A percentile compares a stretch with the other conserved stretches of the same genome.
Evolutionary conservation across 2,797 vertebrate species (phyloP).

Genomic region (Siniperca scherzeri): DNA sequence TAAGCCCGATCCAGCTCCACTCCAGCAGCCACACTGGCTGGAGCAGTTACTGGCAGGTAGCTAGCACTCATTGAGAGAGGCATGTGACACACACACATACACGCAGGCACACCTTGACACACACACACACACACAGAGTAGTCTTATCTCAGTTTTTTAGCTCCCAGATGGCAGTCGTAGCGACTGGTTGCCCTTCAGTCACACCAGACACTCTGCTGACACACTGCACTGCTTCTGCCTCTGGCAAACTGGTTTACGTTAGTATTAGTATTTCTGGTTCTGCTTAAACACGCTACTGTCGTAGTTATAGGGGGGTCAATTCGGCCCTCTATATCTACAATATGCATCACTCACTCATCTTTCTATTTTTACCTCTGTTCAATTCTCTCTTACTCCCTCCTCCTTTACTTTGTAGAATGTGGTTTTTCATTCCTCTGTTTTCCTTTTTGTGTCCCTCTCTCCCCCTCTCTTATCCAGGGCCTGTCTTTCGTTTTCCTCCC

Average conservation of each 20-base stretch:
- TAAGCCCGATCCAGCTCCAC: slow-evolving; percentile 14
- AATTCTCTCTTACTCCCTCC: neutral
- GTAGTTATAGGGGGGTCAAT: neutral
- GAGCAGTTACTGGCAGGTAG: slow-evolving; percentile 33
- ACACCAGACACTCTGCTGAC: slow-evolving; percentile 30
- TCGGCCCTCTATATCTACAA: too few species aligned
- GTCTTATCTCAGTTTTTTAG: slow-evolving; percentile 22
- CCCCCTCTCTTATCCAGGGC: neutral
- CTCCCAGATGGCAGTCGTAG: slow-evolving; percentile 51
- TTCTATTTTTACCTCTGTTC: neutral
- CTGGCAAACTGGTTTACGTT: neutral
- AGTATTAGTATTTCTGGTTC: too few species aligned
- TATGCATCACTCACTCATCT: neutral
- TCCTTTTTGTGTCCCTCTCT: neutral
- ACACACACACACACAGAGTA: slow-evolving; percentile 1
- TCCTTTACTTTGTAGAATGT: neutral
- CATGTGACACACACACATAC: neutral
- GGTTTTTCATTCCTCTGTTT: neutral
- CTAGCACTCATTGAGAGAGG: slow-evolving; percentile 27
- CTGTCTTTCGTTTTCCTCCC: neutral
- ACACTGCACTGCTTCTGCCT: slow-evolving; percentile 18
- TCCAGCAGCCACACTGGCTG: slow-evolving; percentile 20
- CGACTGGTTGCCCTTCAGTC: slow-evolving; percentile 12
- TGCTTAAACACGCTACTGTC: neutral
- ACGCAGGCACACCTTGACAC: neutral